Evolutionary conservation across 2,888 invertebrate genomes (phyloP).

Genomic region (Archips crataeganus): DNA sequence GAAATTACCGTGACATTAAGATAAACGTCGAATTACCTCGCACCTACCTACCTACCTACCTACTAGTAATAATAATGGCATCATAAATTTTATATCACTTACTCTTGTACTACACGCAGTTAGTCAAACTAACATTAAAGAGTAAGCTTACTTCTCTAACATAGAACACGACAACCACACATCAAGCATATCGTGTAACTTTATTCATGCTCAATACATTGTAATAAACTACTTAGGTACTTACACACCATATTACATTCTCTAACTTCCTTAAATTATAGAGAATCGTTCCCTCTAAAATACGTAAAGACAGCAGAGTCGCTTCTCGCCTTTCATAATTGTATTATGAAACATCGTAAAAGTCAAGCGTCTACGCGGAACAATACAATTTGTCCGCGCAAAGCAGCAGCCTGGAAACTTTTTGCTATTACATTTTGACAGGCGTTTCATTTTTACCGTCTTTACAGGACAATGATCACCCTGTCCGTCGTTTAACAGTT

Average conservation of each 20-base stretch:
- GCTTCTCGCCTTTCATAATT: constrained; percentile 13
- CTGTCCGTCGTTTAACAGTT: constrained; percentile 47
- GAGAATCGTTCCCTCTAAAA: neutral
- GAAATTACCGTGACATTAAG: no score
- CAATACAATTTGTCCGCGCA: constrained; percentile 42
- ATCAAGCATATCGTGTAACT: no score
- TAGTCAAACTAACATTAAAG: no score
- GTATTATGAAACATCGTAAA: constrained; percentile 24
- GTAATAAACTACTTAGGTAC: neutral
- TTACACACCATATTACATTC: neutral
- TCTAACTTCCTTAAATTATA: neutral
- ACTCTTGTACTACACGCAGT: no score
- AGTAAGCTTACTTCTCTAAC: no score
- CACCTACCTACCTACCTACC: no score
- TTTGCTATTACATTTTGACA: constrained; percentile 60
- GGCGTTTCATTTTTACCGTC: constrained; percentile 57
- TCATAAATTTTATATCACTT: no score
- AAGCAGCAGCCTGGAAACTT: constrained; percentile 50
- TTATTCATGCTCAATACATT: no score
- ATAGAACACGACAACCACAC: no score
- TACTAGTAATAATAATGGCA: no score
- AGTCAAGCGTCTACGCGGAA: constrained; percentile 17
- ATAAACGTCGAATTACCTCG: no score
- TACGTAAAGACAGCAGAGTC: neutral
- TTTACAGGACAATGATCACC: constrained; percentile 43